Evolutionary conservation across 2,113 vertebrate genomes (phyloP), one percentile per base, ranked within the genome.

Genomic region (Crocuta crocuta): DNA sequence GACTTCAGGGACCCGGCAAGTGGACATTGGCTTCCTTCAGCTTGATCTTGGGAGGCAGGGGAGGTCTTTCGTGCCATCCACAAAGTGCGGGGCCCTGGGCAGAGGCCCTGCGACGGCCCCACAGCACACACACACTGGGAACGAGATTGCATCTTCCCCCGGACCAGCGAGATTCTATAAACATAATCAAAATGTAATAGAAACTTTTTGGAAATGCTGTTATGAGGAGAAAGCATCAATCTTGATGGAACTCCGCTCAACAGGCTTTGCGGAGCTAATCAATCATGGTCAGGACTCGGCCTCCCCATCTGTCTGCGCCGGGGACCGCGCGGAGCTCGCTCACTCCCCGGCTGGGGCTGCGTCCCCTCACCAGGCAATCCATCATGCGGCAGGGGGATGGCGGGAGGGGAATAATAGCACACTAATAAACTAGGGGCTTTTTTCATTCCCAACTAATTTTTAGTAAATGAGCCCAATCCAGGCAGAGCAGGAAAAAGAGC

Each of bases 201-300:
- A 99, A 99, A 99, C 99, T 99, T 99, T 99, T 99, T 99, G 99
- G 99, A 99, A 99, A 99, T 99, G 99, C 99, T 99, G 99, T 99
- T 99, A 99, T 99, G 99, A 99, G 99, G 99, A 99, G 99, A 99
- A 99, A 99, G 98, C 99, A 99, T 99, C 99, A 99, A 99, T 99
- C 99, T 99, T 99, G 99, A 99, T 99, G 99, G 99, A 99, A 99
- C 99, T 99, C 99, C 98, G 98, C 98, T 99, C 99, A 99, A 99
- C 99, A 99, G 99, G 99, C 99, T 99, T 99, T 99, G 99, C 98
- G 97, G 98, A 99, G 99, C 99, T 99, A 99, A 99, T 99, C 99
- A 99, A 99, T 99, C 99, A 99, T 87, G 99, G 98, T 99, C 99
- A 99, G 98, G 99, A 98, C 99, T 98, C 98, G 98, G 98, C 99